Percentiles rank a stretch among this genome's conserved stretches.
Evolutionary conservation across 2,888 invertebrate species (phyloP).

Genomic region (Pandemis cinnamomeana): DNA sequence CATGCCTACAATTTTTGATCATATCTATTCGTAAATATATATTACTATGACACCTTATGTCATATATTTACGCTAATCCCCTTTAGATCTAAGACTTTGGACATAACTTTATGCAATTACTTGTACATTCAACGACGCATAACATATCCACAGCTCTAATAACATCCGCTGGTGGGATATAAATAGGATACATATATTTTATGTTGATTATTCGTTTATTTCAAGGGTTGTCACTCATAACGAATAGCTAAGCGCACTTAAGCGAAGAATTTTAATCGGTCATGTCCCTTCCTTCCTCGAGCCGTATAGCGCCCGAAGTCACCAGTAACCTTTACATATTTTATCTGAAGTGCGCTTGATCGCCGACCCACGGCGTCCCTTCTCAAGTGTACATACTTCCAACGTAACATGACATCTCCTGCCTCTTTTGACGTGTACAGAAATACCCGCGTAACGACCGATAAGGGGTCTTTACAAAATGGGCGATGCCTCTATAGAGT

Average conservation of each 20-base stretch:
- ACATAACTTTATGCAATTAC: conserved; percentile 1
- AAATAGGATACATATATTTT: conserved; percentile 16
- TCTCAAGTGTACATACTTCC: conserved; percentile 70
- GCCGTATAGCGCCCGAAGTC: conserved; percentile 57
- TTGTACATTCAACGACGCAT: conserved; percentile 1
- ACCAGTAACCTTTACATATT: conserved; percentile 80
- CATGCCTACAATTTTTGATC: conserved; percentile 2
- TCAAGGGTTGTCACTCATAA: conserved; percentile 42
- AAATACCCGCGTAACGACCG: conserved; percentile 59
- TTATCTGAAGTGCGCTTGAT: conserved; percentile 80
- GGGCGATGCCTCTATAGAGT: conserved; percentile 63
- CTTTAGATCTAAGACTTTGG: neutral
- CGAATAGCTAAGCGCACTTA: conserved; percentile 52
- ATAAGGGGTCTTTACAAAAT: conserved; percentile 65
- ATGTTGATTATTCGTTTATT: conserved; percentile 30
- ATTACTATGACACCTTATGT: neutral
- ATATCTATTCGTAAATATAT: neutral
- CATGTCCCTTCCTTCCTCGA: conserved; percentile 63
- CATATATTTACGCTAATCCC: conserved; percentile 4
- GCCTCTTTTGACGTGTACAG: conserved; percentile 57
- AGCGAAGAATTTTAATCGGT: conserved; percentile 71
- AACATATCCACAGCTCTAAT: conserved; percentile 15
- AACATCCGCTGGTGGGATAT: conserved; percentile 17
- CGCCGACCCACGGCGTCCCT: conserved; percentile 74
- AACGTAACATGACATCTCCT: conserved; percentile 61